Percentiles rank a stretch among this genome's conserved stretches.
phyloP scores from a whole-genome alignment of 53 echinoderm and acorn worm genomes.

The Stichopus horrens region DNA sequence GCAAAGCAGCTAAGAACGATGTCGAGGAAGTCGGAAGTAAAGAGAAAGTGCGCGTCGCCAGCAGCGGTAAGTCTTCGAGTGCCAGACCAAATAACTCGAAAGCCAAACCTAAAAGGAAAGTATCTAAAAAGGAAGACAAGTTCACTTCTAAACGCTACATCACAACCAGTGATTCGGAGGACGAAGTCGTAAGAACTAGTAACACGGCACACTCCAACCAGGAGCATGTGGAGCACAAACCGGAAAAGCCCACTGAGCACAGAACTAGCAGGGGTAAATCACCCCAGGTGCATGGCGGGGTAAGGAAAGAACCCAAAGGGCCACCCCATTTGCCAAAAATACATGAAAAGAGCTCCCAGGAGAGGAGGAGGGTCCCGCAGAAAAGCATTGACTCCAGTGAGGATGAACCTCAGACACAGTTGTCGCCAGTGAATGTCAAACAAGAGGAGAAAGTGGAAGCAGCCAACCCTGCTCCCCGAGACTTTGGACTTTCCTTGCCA shows the following conservation, averaged over 20 bases:
- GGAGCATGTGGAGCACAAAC: constrained; percentile 31
- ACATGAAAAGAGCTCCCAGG: constrained; percentile 1
- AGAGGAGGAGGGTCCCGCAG: constrained; percentile 31
- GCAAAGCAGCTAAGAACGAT: neutral
- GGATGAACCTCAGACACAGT: constrained; percentile 31
- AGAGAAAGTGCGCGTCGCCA: neutral
- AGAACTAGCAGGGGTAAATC: constrained; percentile 45
- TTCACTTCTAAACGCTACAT: constrained; percentile 33
- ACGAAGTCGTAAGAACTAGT: constrained; percentile 13
- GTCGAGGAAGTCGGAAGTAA: neutral
- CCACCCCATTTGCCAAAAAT: constrained; percentile 25
- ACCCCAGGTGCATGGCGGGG: constrained; percentile 22
- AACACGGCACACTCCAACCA: neutral
- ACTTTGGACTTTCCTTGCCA: constrained; percentile 29
- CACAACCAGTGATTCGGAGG: constrained; percentile 47
- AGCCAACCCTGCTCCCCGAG: neutral
- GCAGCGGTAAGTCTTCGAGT: constrained; percentile 42
- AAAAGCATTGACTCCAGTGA: constrained; percentile 34
- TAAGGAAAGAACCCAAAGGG: constrained; percentile 30
- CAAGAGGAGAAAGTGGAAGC: constrained; percentile 27
- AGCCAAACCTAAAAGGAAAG: neutral
- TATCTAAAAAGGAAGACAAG: constrained; percentile 6
- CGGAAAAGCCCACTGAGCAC: constrained; percentile 26
- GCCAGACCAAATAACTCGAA: constrained; percentile 37
- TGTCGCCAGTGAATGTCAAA: constrained; percentile 36